Percentiles rank a stretch among this genome's conserved stretches.
These are phyloP conservation scores for Eudemis profundana DNA, from an alignment of 2,888 invertebrate species.

Conservation along the genomic window DNA sequence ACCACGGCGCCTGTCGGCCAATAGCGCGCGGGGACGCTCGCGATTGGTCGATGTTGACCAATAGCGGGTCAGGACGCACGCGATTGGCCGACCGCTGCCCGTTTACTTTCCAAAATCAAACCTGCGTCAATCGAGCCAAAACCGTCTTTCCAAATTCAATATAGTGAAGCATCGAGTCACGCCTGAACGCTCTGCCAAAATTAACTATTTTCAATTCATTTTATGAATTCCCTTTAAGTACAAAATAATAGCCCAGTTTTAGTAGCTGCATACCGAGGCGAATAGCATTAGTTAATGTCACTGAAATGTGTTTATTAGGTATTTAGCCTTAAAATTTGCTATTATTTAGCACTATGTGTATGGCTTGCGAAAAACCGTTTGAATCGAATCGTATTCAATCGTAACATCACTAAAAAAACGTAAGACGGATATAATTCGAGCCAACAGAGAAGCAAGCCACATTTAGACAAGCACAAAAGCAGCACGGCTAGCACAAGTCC, in stretches of 20 bases:
- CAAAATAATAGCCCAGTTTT: neutral
- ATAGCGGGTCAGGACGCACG: neutral
- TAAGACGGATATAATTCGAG: too few relatives aligned
- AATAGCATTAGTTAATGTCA: neutral
- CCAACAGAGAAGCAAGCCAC: too few relatives aligned
- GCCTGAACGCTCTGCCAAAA: constrained; percentile 20
- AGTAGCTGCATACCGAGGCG: neutral
- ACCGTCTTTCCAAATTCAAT: constrained; percentile 36
- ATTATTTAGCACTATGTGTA: too few relatives aligned
- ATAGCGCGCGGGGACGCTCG: constrained; percentile 12
- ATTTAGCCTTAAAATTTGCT: too few relatives aligned
- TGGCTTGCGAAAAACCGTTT: too few relatives aligned
- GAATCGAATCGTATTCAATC: too few relatives aligned
- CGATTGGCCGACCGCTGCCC: neutral
- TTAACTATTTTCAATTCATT: neutral
- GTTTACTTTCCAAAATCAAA: constrained; percentile 20
- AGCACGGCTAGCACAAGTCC: too few relatives aligned
- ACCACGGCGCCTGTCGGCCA: constrained; percentile 17
- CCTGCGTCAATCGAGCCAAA: constrained; percentile 34
- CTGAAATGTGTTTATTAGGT: neutral
- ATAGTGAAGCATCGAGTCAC: constrained; percentile 28
- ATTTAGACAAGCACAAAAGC: too few relatives aligned
- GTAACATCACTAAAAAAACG: too few relatives aligned
- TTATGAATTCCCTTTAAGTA: neutral
- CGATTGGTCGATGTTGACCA: constrained; percentile 14